Evolutionary conservation across 2,797 vertebrate genomes (phyloP).

Genomic region (Megaceryle alcyon): DNA sequence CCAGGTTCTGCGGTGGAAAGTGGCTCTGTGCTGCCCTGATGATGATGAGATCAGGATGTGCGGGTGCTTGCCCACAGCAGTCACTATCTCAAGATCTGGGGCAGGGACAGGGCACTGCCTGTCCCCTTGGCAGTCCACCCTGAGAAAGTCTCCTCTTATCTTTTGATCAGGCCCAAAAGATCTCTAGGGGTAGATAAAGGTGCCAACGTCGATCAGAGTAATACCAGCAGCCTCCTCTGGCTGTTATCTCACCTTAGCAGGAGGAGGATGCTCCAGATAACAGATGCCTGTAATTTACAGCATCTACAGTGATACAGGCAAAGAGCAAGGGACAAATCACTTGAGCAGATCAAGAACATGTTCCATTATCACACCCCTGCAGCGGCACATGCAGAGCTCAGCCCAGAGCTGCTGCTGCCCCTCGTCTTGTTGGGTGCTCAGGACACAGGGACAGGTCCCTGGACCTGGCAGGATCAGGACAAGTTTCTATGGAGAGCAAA

Average conservation of each 20-base stretch:
- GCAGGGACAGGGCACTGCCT: neutral
- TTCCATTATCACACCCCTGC: neutral
- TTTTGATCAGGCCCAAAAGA: neutral
- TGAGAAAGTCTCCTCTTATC: neutral
- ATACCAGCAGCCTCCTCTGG: neutral
- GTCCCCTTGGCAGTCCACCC: neutral
- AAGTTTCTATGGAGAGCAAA: neutral
- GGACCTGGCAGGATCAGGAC: accelerated
- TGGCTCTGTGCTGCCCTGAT: neutral
- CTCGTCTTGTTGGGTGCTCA: accelerated
- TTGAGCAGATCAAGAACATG: neutral
- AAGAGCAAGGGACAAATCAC: neutral
- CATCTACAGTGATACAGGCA: neutral
- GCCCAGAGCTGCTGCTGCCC: neutral
- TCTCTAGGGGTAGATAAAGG: neutral
- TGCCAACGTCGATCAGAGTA: neutral
- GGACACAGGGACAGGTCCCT: neutral
- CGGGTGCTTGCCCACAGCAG: neutral
- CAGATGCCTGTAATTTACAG: neutral
- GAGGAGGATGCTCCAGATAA: neutral
- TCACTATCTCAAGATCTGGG: neutral
- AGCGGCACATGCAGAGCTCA: neutral
- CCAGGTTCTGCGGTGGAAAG: accelerated
- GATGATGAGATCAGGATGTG: neutral
- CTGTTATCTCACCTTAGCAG: neutral